These are phyloP conservation scores for Tauraco hartlaubi DNA, from an alignment of 2,797 vertebrate genomes.

Conservation along the genomic window DNA sequence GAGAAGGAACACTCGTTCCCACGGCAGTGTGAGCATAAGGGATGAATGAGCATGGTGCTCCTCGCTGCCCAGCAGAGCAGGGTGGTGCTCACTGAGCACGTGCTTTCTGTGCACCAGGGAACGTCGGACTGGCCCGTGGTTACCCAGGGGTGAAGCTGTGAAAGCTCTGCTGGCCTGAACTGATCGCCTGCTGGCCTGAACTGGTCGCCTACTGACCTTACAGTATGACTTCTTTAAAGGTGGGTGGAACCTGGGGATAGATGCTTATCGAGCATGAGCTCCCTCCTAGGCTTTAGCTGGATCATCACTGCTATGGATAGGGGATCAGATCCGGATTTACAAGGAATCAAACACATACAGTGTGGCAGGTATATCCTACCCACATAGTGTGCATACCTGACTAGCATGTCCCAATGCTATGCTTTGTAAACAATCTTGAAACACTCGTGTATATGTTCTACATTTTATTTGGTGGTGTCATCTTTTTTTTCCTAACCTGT, in stretches of 20 bases:
- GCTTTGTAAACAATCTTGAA: not conserved
- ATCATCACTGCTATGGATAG: not conserved
- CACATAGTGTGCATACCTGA: not conserved
- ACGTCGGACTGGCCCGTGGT: not conserved
- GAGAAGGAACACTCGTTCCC: not conserved
- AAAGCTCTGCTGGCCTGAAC: not conserved
- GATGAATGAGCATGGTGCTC: fast-evolving
- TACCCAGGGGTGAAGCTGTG: not conserved
- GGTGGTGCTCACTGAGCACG: not conserved
- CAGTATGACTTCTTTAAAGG: not conserved
- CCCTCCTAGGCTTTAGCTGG: not conserved
- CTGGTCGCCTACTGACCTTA: too few relatives aligned
- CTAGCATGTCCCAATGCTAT: not conserved
- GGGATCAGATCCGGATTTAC: not conserved
- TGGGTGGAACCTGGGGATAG: not conserved
- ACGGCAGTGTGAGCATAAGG: not conserved
- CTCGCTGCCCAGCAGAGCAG: not conserved
- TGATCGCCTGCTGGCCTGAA: not conserved
- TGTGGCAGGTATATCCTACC: not conserved
- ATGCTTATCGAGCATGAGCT: fast-evolving
- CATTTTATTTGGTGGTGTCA: not conserved
- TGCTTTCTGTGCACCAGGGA: not conserved
- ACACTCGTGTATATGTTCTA: not conserved
- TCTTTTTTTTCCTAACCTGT: not conserved
- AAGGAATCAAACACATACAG: not conserved